These are phyloP conservation scores for Cheiracanthium punctorium DNA, from an alignment of 2,888 invertebrate genomes.

Conservation along the genomic window DNA sequence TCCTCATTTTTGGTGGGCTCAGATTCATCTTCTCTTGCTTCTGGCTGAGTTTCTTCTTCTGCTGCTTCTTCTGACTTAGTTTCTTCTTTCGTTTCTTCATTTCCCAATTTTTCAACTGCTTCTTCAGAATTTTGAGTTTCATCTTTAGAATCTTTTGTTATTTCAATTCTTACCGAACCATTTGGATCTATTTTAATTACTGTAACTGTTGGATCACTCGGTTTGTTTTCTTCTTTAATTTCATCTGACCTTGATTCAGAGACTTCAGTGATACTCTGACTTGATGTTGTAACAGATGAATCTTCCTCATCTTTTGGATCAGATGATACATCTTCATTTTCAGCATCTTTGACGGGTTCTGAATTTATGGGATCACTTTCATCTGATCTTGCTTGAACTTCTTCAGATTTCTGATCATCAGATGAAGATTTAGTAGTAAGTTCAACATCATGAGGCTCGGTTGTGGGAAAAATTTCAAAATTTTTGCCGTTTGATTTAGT, in stretches of 20 bases:
- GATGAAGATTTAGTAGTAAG: background rate
- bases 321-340: background rate
- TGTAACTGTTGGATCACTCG: background rate
- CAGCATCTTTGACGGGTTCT: background rate
- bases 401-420: background rate
- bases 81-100: background rate
- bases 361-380: background rate
- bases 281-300: background rate
- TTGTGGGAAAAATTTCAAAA: background rate
- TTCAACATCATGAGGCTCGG: background rate
- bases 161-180: background rate
- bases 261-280: background rate
- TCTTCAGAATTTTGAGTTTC: background rate
- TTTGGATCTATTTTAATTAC: background rate
- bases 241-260: background rate
- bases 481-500: background rate
- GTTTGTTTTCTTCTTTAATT: conserved; percentile 1
- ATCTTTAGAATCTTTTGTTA: background rate
- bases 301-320: background rate
- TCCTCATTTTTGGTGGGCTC: background rate
- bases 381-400: background rate
- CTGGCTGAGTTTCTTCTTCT: background rate
- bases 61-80: background rate
- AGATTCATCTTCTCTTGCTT: background rate
- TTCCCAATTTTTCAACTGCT: background rate